These are phyloP conservation scores for Calliopum simillimum DNA, from an alignment of 2,888 invertebrate species.

Conservation along the genomic window DNA sequence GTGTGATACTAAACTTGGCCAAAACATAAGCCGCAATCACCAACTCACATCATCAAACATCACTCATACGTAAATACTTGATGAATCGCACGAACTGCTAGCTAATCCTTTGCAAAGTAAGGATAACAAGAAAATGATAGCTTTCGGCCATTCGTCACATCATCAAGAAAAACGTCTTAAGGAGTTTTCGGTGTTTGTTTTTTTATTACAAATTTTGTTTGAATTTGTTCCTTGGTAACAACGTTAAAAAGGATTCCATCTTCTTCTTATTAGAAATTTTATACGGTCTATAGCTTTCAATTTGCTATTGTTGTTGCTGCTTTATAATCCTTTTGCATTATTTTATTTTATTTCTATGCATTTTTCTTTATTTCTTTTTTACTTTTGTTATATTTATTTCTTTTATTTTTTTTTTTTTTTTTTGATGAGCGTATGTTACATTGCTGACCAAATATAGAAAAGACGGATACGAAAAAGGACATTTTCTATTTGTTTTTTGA, in stretches of 20 bases:
- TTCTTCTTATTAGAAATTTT: conserved; percentile 17
- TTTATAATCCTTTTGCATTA: conserved; percentile 38
- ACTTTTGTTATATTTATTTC: conserved; percentile 33
- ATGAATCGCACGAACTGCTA: neutral
- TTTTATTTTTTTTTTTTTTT: conserved; percentile 13
- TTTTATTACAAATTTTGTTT: too few relatives aligned
- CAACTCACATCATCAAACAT: conserved; percentile 22
- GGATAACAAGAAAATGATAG: conserved; percentile 26
- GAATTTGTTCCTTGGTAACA: too few relatives aligned
- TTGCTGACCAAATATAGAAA: conserved; percentile 25
- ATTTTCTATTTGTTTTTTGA: conserved; percentile 24
- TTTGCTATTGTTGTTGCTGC: conserved; percentile 28
- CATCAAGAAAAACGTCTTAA: too few relatives aligned
- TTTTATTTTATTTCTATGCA: conserved; percentile 32
- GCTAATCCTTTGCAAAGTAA: conserved; percentile 30
- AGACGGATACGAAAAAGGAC: conserved; percentile 31
- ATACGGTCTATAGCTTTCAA: conserved; percentile 22
- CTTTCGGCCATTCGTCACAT: conserved; percentile 32
- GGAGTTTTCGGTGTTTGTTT: too few relatives aligned
- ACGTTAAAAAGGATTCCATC: conserved; percentile 1
- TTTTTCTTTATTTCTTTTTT: conserved; percentile 23
- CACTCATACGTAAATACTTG: conserved; percentile 26
- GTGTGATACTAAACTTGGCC: too few relatives aligned
- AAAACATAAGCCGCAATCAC: conserved; percentile 9
- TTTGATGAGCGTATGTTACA: conserved; percentile 23